phyloP scores from a whole-genome alignment of 2,113 vertebrate species.

The Falcunculus frontatus region DNA sequence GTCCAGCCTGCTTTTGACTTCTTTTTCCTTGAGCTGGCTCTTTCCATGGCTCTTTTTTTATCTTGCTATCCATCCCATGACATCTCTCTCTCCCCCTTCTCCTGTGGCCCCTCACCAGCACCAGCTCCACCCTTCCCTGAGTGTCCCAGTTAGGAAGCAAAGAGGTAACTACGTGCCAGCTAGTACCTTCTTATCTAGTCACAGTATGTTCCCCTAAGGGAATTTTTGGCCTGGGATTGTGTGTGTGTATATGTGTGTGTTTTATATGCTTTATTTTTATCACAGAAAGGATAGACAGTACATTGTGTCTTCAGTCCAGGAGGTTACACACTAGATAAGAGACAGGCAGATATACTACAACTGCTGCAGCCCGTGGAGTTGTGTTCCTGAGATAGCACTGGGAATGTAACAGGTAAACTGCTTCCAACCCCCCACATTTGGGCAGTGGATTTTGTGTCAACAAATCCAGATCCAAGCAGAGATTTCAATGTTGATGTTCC shows the following conservation, averaged over 20 bases:
- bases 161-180: constrained; percentile 62
- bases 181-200: constrained; percentile 66
- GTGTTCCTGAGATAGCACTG: constrained; percentile 5
- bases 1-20: not conserved
- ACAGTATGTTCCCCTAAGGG: constrained; percentile 62
- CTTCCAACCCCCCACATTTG: constrained; percentile 18
- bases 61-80: not conserved
- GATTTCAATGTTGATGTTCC: constrained; percentile 53
- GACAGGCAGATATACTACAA: constrained; percentile 44
- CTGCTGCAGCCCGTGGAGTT: not conserved
- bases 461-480: constrained; percentile 48
- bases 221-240: constrained; percentile 62
- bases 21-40: not conserved
- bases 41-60: not conserved
- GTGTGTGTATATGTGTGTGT: constrained; percentile 39
- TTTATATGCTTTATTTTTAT: constrained; percentile 69
- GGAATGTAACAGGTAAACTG: constrained; percentile 41
- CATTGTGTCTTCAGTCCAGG: constrained; percentile 61
- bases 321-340: constrained; percentile 66
- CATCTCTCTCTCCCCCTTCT: not conserved
- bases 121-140: not conserved
- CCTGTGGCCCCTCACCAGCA: not conserved
- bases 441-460: constrained; percentile 52
- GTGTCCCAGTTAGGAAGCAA: constrained; percentile 21
- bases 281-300: constrained; percentile 60